Conservation (phyloP, 2,113 vertebrate genomes). For the Carassius carassius region DNA sequence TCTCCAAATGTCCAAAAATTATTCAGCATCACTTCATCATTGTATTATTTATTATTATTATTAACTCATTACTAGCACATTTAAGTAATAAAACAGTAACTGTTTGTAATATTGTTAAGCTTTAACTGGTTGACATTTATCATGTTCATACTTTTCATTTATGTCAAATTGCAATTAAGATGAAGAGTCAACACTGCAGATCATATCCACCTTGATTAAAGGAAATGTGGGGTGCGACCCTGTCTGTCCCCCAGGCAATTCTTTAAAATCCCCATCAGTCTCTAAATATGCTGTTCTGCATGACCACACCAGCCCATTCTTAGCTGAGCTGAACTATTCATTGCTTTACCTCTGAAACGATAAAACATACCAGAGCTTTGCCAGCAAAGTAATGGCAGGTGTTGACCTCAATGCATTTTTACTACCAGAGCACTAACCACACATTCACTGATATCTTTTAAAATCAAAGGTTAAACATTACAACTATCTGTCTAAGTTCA, state of each 20-base stretch:
- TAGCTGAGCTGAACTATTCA: constrained; percentile 14
- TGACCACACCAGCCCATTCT: constrained; percentile 33
- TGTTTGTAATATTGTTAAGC: constrained; percentile 29
- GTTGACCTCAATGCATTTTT: constrained; percentile 2
- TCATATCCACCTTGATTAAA: constrained; percentile 4
- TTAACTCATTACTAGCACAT: not conserved
- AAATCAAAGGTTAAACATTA: not conserved
- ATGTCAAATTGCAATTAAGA: constrained; percentile 10
- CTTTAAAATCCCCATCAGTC: constrained; percentile 5
- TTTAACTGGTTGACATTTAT: not conserved
- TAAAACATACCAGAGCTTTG: not conserved
- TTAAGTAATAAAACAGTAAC: not conserved
- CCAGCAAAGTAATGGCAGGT: constrained; percentile 22
- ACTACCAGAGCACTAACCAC: not conserved
- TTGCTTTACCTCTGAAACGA: constrained; percentile 13
- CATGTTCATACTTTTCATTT: constrained; percentile 28
- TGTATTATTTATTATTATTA: not conserved
- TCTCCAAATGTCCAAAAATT: not conserved
- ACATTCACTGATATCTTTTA: not conserved
- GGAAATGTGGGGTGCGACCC: constrained; percentile 2
- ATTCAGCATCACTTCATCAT: not conserved
- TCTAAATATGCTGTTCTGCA: constrained; percentile 25
- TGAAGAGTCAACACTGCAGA: constrained; percentile 7
- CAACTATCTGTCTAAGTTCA: not conserved
- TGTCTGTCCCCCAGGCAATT: constrained; percentile 14